These are phyloP conservation scores for Lonchura striata DNA, from an alignment of 2,113 vertebrate genomes.

Conservation along the genomic window DNA sequence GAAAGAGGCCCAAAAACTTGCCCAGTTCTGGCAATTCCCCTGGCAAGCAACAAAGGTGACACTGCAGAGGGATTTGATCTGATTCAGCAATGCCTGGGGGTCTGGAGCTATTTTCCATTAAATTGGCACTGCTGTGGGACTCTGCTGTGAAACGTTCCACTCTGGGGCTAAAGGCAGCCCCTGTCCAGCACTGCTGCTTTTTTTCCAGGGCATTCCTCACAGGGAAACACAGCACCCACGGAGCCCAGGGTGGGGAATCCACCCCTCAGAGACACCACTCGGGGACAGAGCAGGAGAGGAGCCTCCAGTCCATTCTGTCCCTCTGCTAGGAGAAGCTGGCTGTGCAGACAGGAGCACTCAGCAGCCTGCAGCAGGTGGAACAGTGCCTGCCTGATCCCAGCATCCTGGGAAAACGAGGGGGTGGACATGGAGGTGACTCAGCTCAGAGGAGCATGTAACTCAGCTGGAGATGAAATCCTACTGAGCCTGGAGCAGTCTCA, in stretches of 20 bases:
- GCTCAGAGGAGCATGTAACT: not conserved
- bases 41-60: not conserved
- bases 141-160: not conserved
- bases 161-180: not conserved
- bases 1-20: not conserved
- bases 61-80: not conserved
- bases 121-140: not conserved
- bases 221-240: rapidly evolving
- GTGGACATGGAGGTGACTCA: conserved; percentile 2
- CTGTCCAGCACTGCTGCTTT: not conserved
- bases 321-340: not conserved
- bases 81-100: not conserved
- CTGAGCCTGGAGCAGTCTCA: not conserved
- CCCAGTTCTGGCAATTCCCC: not conserved
- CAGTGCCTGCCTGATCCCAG: not conserved
- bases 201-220: not conserved
- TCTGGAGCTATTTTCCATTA: not conserved
- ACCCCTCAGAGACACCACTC: rapidly evolving
- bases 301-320: not conserved
- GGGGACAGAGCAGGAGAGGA: not conserved
- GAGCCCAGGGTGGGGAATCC: not conserved
- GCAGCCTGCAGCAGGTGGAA: not conserved
- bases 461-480: not conserved
- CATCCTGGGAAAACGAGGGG: not conserved
- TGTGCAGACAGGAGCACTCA: not conserved